Conservation (phyloP, 2,888 invertebrate species). For the Torymus aiolomorphi region DNA sequence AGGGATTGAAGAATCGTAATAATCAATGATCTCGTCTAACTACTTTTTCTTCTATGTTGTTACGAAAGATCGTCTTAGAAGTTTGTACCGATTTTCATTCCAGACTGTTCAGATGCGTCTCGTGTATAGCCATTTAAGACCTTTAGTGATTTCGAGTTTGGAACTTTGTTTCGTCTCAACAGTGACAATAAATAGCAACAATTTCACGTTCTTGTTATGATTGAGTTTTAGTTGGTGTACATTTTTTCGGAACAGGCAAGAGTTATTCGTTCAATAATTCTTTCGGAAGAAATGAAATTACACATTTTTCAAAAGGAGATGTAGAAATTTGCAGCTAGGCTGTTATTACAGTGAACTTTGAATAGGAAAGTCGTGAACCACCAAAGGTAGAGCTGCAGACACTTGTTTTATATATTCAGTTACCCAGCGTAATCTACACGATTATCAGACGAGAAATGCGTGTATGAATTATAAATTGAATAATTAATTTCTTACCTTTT, state of each 20-base stretch:
- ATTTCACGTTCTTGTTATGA: too few species aligned
- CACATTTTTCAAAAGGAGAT: constrained; percentile 30
- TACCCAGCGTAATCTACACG: constrained; percentile 39
- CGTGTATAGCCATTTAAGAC: constrained; percentile 1
- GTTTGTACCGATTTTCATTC: constrained; percentile 11
- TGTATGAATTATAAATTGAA: background rate
- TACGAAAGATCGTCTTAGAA: background rate
- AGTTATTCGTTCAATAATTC: too few species aligned
- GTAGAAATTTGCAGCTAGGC: constrained; percentile 35
- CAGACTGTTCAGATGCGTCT: too few species aligned
- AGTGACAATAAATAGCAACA: background rate
- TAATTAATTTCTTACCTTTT: too few species aligned
- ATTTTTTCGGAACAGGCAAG: too few species aligned
- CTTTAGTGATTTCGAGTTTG: background rate
- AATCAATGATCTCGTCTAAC: too few species aligned
- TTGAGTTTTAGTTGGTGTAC: too few species aligned
- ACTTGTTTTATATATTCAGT: constrained; percentile 36
- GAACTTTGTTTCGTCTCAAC: constrained; percentile 2
- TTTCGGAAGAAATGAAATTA: background rate
- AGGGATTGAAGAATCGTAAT: too few species aligned
- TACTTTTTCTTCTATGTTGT: too few species aligned
- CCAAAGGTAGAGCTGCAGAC: constrained; percentile 5
- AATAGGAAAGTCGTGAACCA: constrained; percentile 34
- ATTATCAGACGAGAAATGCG: constrained; percentile 26
- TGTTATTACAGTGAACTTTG: constrained; percentile 37